Conservation (phyloP, 2,113 vertebrate genomes). For the Charina bottae region DNA sequence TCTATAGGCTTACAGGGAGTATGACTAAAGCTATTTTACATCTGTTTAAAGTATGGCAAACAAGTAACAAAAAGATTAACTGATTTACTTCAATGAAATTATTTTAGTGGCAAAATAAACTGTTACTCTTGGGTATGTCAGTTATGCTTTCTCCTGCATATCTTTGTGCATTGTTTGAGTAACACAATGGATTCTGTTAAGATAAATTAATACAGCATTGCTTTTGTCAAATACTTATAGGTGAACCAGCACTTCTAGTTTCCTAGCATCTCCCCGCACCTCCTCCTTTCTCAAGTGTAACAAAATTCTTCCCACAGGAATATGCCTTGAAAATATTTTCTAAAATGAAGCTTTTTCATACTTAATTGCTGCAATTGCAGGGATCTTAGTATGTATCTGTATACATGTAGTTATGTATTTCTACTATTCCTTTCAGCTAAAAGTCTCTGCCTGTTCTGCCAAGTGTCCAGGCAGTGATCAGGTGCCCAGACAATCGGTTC, state of each 20-base stretch:
- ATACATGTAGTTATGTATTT: neutral
- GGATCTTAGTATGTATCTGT: neutral
- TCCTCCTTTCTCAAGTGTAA: neutral
- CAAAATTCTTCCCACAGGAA: neutral
- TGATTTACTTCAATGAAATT: slow-evolving; percentile 3
- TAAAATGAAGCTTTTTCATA: neutral
- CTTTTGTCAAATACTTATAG: neutral
- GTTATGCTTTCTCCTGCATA: neutral
- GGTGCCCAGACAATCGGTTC: too few relatives aligned
- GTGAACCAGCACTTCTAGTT: neutral
- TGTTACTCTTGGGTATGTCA: neutral
- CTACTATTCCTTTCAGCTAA: neutral
- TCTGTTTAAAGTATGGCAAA: slow-evolving; percentile 25
- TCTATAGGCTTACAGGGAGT: slow-evolving; percentile 9
- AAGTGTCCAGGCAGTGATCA: too few relatives aligned
- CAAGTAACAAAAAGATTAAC: neutral
- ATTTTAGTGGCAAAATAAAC: slow-evolving; percentile 7
- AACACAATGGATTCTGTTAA: neutral
- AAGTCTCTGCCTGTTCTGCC: too few relatives aligned
- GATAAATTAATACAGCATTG: neutral
- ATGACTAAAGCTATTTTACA: neutral
- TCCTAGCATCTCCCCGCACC: neutral
- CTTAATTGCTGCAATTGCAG: neutral
- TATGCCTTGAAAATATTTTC: neutral
- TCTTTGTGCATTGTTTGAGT: neutral